Conservation (phyloP, 2,888 invertebrate genomes). For the Phoronis australis region DNA sequence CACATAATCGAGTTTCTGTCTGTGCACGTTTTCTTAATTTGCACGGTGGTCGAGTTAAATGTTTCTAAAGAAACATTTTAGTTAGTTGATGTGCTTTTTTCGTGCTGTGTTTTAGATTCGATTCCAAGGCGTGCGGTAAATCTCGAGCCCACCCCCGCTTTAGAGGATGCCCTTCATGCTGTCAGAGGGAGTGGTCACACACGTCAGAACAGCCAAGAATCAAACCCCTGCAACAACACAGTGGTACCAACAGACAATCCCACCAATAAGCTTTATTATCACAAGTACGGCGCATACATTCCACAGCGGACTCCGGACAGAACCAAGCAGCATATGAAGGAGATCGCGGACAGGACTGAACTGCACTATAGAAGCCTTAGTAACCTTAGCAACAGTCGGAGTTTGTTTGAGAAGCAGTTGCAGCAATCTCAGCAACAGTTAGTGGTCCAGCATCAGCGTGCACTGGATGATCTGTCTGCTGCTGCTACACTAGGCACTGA, state of each 20-base stretch:
- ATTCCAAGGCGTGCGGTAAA: too few relatives aligned
- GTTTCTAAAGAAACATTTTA: too few relatives aligned
- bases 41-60: too few relatives aligned
- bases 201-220: conserved; percentile 4
- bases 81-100: too few relatives aligned
- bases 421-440: conserved; percentile 39
- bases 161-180: conserved; percentile 36
- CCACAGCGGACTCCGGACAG: conserved; percentile 9
- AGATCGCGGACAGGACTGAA: conserved; percentile 15
- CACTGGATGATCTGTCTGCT: conserved; percentile 34
- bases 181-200: conserved; percentile 22
- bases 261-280: conserved; percentile 24
- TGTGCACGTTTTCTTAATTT: too few relatives aligned
- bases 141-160: neutral
- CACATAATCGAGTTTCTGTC: too few relatives aligned
- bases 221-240: too few relatives aligned
- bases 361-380: conserved; percentile 34
- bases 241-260: neutral
- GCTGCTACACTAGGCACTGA: too few relatives aligned
- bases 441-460: conserved; percentile 34
- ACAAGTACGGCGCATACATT: conserved; percentile 25
- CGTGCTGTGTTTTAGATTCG: too few relatives aligned
- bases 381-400: conserved; percentile 36
- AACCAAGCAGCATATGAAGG: neutral
- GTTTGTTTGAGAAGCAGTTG: conserved; percentile 43